Evolutionary conservation across 2,113 vertebrate genomes (phyloP).

Genomic region (Lethenteron reissneri): DNA sequence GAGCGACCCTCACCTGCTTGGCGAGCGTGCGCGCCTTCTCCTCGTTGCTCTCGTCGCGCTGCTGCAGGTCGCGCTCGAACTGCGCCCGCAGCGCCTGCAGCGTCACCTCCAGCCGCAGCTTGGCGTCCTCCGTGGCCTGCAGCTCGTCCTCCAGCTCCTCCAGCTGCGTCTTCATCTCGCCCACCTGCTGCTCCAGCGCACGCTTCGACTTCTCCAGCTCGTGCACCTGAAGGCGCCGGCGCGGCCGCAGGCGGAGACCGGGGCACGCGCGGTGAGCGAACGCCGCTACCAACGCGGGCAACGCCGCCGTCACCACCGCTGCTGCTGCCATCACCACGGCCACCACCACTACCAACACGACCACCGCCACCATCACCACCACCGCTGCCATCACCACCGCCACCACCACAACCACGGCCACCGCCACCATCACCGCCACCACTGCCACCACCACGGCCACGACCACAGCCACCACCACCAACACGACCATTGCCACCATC

Average conservation of each 20-base stretch:
- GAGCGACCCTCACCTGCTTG: conserved; percentile 20
- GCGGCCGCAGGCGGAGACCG: neutral
- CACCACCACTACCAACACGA: too few relatives aligned
- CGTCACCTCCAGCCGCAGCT: conserved; percentile 25
- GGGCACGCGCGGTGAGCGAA: neutral
- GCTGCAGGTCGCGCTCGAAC: conserved; percentile 24
- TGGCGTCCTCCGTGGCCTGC: conserved; percentile 19
- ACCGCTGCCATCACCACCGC: too few relatives aligned
- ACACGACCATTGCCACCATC: too few relatives aligned
- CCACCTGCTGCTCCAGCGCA: conserved; percentile 37
- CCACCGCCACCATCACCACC: too few relatives aligned
- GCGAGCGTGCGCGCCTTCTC: conserved; percentile 21
- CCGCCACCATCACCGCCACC: too few relatives aligned
- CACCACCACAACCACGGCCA: too few relatives aligned
- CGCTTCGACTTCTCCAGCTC: conserved; percentile 46
- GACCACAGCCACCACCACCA: too few relatives aligned
- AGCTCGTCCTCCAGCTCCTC: conserved; percentile 27
- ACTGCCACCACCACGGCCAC: too few relatives aligned
- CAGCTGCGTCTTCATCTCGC: conserved; percentile 34
- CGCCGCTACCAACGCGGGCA: neutral
- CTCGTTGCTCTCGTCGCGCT: conserved; percentile 18
- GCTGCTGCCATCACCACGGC: too few relatives aligned
- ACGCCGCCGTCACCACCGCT: neutral
- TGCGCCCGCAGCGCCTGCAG: conserved; percentile 23
- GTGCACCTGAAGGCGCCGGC: conserved; percentile 31